Base-by-base conservation (phyloP, 1,140 invertebrate species). In the Neodiprion fabricii region DNA sequence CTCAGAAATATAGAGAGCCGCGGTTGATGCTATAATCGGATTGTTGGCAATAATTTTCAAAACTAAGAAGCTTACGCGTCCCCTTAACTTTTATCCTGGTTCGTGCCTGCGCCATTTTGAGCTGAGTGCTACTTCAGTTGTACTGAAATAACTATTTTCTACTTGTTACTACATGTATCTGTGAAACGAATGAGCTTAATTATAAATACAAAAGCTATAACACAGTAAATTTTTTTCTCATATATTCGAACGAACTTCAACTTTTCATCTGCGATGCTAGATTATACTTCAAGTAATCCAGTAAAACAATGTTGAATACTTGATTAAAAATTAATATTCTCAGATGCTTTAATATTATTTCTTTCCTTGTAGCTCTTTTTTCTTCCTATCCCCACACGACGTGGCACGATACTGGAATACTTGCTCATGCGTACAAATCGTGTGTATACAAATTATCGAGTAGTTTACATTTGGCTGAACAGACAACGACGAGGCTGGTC, bases 381-480 rank as follows among this genome's bases (percentile, higher is more conserved):
- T 5, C 5, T 40, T 40, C 5, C 28, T 40, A 3, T 40, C 28
- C 28, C 28, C 28, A 40, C 28, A 40, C 5, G 28, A 40, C 28
- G 28, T 40, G 28, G 28, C 28, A 61, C 11, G 53, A 17, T 14
- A 9, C n/a, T 61, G 14, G 53, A 61, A 61, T 14, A 17, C 53
- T 61, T 61, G 53, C 53, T 61, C 53, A 17, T 14, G 53, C 53
- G 5, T 8, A 17, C 28, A 40, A 14, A 61, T 61, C 53, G 53
- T 61, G 7, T 17, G 53, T 61, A 17, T 61, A 61, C 11, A 17
- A 61, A 61, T 61, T 61, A 61, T 61, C 53, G 53, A 61, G 53
- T 61, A 61, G 11, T 61, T 61, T 61, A 61, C 53, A 61, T 61
- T 61, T 61, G 53, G 53, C 53, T 61, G n/a, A 61, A 17, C 53